A percentile compares a stretch with the other conserved stretches of the same genome.
phyloP scores from a whole-genome alignment of 1,140 invertebrate species.

The Polyergus mexicanus region DNA sequence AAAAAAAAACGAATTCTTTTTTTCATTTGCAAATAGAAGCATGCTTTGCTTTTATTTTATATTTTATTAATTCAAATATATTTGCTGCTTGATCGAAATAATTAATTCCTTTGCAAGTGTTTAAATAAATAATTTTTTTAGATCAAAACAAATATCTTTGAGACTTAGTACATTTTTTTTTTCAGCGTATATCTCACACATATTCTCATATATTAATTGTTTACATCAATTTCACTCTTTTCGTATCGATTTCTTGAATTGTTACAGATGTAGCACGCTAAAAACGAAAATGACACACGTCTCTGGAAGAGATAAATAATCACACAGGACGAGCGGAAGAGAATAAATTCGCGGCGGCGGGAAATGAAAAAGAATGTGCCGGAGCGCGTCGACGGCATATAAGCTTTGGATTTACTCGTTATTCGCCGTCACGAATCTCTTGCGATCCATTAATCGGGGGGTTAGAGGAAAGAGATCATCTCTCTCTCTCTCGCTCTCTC shows the following conservation, averaged over 20 bases:
- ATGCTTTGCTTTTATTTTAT: too few relatives aligned
- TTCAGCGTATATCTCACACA: neutral
- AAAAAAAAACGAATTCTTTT: too few relatives aligned
- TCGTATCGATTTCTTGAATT: conserved; percentile 12
- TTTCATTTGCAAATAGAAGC: too few relatives aligned
- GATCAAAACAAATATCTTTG: too few relatives aligned
- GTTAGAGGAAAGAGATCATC: conserved; percentile 47
- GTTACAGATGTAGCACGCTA: conserved; percentile 30
- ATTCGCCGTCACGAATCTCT: neutral
- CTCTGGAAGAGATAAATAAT: conserved; percentile 17
- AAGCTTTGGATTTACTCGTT: conserved; percentile 9
- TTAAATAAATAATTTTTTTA: too few relatives aligned
- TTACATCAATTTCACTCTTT: neutral
- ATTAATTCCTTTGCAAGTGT: too few relatives aligned
- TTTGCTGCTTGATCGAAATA: too few relatives aligned
- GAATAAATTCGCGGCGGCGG: neutral
- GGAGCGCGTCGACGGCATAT: conserved; percentile 19
- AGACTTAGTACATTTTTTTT: too few relatives aligned
- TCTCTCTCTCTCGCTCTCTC: neutral
- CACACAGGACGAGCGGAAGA: neutral
- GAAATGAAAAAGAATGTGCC: conserved; percentile 63
- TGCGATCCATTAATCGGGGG: conserved; percentile 57
- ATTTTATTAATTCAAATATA: too few relatives aligned
- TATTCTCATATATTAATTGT: neutral
- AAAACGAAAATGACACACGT: conserved; percentile 5